Conservation (phyloP, 53 echinoderm and acorn worm genomes). For the Echinometra lucunter region DNA sequence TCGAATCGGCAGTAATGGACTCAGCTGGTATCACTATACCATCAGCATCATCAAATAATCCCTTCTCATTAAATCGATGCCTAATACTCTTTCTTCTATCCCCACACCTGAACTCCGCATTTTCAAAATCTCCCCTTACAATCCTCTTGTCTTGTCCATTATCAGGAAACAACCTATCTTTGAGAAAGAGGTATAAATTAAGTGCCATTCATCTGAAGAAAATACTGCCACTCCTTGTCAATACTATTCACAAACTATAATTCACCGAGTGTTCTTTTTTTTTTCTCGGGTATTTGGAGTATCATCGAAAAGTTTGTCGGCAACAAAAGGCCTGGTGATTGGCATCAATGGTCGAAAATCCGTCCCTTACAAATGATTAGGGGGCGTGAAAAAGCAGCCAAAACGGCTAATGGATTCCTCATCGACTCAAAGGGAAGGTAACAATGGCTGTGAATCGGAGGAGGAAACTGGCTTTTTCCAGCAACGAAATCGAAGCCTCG, state of each 20-base stretch:
- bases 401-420: slow-evolving; percentile 65
- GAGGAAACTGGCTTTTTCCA: slow-evolving; percentile 39
- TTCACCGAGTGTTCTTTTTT: slow-evolving; percentile 34
- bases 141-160: slow-evolving; percentile 18
- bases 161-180: slow-evolving; percentile 15
- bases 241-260: slow-evolving; percentile 36
- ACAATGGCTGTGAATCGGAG: slow-evolving; percentile 63
- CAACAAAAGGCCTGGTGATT: slow-evolving; percentile 52
- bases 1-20: not conserved
- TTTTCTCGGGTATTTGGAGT: slow-evolving; percentile 61
- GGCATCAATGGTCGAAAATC: slow-evolving; percentile 64
- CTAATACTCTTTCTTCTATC: not conserved
- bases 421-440: slow-evolving; percentile 60
- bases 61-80: slow-evolving; percentile 35
- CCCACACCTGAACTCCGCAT: not conserved
- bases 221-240: slow-evolving; percentile 43
- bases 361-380: slow-evolving; percentile 49
- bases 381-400: slow-evolving; percentile 69
- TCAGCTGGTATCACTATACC: not conserved
- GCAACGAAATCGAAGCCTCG: slow-evolving; percentile 35
- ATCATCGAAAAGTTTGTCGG: slow-evolving; percentile 51
- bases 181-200: not conserved
- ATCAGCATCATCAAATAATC: slow-evolving; percentile 34
- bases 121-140: not conserved
- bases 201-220: slow-evolving; percentile 9